Evolutionary conservation across 64 coral and sea anemone genomes (phyloP).

Genomic region (Dendronephthya gigantea): DNA sequence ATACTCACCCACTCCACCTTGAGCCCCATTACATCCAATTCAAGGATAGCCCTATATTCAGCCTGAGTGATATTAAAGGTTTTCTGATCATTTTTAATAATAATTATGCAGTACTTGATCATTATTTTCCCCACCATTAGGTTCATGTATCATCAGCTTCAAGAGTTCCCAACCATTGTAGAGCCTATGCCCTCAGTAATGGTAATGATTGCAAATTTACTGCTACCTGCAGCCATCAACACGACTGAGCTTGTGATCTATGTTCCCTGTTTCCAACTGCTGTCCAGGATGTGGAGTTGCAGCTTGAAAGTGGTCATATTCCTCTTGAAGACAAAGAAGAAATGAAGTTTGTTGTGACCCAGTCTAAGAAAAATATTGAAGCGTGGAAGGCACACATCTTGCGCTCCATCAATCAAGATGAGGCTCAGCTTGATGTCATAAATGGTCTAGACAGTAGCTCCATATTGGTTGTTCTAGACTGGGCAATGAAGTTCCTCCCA

Average conservation of each 20-base stretch:
- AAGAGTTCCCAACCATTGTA: slow-evolving; percentile 36
- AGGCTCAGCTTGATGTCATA: background rate
- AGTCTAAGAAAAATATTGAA: slow-evolving; percentile 29
- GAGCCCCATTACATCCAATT: background rate
- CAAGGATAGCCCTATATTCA: background rate
- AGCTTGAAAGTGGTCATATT: slow-evolving; percentile 12
- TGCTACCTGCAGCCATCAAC: slow-evolving; percentile 11
- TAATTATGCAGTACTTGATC: background rate
- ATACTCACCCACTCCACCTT: background rate
- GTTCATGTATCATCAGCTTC: slow-evolving; percentile 33
- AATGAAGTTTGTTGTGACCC: slow-evolving; percentile 21
- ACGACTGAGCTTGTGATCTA: slow-evolving; percentile 15
- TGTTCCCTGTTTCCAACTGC: slow-evolving; percentile 21
- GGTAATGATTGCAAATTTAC: slow-evolving; percentile 11
- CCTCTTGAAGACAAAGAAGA: slow-evolving; percentile 35
- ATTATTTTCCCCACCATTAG: background rate
- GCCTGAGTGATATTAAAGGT: background rate
- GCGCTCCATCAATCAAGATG: slow-evolving; percentile 11
- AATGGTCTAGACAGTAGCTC: background rate
- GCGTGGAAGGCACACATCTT: slow-evolving; percentile 1
- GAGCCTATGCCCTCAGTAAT: slow-evolving; percentile 31
- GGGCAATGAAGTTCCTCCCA: slow-evolving; percentile 12
- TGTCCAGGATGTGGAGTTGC: slow-evolving; percentile 15
- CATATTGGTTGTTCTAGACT: background rate
- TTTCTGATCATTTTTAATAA: background rate